Conservation (phyloP, 1,140 invertebrate genomes). For the Neodiprion fabricii region DNA sequence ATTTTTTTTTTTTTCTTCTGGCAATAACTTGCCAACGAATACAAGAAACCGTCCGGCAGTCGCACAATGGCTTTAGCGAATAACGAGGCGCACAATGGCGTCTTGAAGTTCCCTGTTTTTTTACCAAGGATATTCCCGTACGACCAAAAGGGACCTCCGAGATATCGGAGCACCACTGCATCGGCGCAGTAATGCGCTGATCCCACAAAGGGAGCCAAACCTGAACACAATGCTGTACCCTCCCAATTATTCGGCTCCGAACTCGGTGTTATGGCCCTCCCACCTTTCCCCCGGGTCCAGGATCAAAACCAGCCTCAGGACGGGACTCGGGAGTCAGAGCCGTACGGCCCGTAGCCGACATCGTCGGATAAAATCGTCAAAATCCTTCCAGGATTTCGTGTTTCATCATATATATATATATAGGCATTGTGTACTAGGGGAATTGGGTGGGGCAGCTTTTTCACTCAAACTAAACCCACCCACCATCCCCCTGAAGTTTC, state of each 20-base stretch:
- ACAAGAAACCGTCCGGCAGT: conserved; percentile 23
- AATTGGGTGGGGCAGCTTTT: too few species aligned
- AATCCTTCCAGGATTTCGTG: not conserved
- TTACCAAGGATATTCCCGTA: conserved; percentile 28
- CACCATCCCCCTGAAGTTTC: too few species aligned
- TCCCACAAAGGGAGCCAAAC: conserved; percentile 46
- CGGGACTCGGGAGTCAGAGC: not conserved
- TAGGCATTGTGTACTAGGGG: too few species aligned
- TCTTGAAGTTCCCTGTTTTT: conserved; percentile 22
- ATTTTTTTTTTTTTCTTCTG: too few species aligned
- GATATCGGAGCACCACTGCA: not conserved
- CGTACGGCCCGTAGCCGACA: not conserved
- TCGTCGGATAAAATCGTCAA: not conserved
- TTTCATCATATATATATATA: not conserved
- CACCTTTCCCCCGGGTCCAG: not conserved
- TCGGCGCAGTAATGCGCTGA: conserved; percentile 44
- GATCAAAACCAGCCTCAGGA: conserved; percentile 2
- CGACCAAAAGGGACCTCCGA: not conserved
- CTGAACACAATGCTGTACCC: conserved; percentile 37
- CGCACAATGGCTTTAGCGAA: conserved; percentile 16
- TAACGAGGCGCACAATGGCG: conserved; percentile 31
- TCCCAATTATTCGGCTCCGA: conserved; percentile 42
- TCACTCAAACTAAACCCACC: too few species aligned
- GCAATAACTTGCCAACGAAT: conserved; percentile 34
- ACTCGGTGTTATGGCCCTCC: conserved; percentile 17